Evolutionary conservation across 2,797 vertebrate species (phyloP), one percentile per base, ranked within the genome.

Genomic region (Iguana delicatissima): DNA sequence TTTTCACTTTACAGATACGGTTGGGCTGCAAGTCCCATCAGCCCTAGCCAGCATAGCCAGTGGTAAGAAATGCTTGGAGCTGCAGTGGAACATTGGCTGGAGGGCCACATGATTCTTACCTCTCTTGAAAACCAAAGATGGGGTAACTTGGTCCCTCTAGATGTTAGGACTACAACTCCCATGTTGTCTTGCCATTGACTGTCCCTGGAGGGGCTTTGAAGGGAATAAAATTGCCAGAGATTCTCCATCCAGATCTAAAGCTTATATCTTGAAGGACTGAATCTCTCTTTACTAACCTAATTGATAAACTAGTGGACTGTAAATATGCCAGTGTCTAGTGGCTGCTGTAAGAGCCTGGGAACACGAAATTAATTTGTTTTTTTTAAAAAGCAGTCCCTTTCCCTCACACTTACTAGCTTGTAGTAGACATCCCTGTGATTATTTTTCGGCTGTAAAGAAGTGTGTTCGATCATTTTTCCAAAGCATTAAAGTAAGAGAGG

Each of bases 301-400:
- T 35, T 73, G n/a, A 50, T 55, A 55, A 85, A 73, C 20, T n/a
- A 77, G 26, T 46, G 38, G 20, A 38, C 6, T 46, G 76, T 46
- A 46, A 46, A 46, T 24, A 77, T 77, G 76, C 6, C 80, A 55
- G 14, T 59, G 14, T 77, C 38, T 79, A 50, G 10, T 79, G 59
- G 6, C 74, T 79, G 29, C 57, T n/a, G 57, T 35, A 52, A 38
- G 26, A 76, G n/a, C 64, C 20, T 84, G 55, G 52, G 55, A 59
- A 89, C 26, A 76, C 64, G 38, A 64, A 62, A 14, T 89, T 89
- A 35, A 26, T 74, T 74, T 74, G 32, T 35, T 74, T 74, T 74
- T 20, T 38, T 38, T 9, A 76, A 76, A 72, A 74, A 35, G 32
- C 72, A 74, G 1, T 22, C n/a, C 29, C 67, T 8, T 69, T 4